Base-by-base conservation (phyloP, 2,797 vertebrate species). In the Aldrovandia affinis region DNA sequence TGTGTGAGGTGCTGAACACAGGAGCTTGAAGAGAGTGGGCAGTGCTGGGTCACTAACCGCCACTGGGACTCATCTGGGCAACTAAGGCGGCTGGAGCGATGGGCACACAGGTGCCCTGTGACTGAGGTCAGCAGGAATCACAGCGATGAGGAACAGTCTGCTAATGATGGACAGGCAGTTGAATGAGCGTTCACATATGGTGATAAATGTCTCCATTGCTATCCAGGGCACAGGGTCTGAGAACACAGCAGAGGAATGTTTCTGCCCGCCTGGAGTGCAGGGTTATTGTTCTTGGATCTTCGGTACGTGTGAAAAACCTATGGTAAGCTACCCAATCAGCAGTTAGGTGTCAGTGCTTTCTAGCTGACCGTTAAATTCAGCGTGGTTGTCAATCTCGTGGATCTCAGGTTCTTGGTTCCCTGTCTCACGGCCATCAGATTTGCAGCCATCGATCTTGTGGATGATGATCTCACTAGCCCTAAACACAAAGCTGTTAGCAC, bases 291-390 rank as follows among this genome's bases (percentile, higher is more conserved):
- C 50, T 52, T 79, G 25, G 78, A 50, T 79, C 44, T 50, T 79
- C 78, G 28, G 44, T 52, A 20, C 4, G 30, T 20, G 33, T 22
- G 54, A 52, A 80, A 73, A 80, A 39, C 33, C 18, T 15, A 57
- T 15, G 12, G 18, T 5, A 57, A 55, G 30, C 78, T 52, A 18
- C 78, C 42, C n/a, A 42, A 78, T 61, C 47, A 68, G 89, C 42
- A 78, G 89, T 73, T 87, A 57, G 73, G 89, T n/a, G n/a, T n/a
- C 89, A 85, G 25, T 88, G 2, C 39, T 73, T 0, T 80, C 70
- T 3, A 63, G 80, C 15, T 59, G 42, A 80, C 86, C 81, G 1
- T 85, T 30, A 0, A 86, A 88, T 75, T 85, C 85, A 0, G 50
- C 22, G 18, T 65, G 39, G 65, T 59, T 39, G 50, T 47, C 61